Conservation (phyloP, 2,113 vertebrate species). For the Noctilio leporinus region DNA sequence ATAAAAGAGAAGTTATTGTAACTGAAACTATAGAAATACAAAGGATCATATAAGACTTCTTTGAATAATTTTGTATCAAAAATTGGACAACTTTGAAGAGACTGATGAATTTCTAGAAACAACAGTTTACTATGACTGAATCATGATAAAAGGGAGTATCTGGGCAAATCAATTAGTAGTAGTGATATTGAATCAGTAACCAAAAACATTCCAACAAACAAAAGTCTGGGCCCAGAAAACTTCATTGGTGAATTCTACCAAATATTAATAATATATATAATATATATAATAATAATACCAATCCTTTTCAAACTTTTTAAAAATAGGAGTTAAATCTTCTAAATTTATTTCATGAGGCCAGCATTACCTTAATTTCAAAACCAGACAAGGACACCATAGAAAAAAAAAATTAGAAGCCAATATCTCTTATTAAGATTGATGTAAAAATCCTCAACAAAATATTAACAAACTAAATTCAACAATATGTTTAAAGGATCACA, state of each 20-base stretch:
- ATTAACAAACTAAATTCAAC: background rate
- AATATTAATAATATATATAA: too few species aligned
- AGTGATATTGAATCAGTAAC: background rate
- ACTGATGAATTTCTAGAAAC: background rate
- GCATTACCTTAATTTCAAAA: background rate
- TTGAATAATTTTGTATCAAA: background rate
- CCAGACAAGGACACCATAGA: background rate
- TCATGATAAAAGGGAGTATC: background rate
- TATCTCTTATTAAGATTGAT: background rate
- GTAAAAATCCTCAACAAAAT: background rate
- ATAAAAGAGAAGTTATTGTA: background rate
- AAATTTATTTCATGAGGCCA: background rate
- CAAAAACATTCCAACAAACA: background rate
- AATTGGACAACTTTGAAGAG: background rate
- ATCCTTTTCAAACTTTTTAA: background rate
- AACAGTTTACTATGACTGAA: background rate
- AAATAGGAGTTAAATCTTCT: background rate
- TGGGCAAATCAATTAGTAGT: background rate
- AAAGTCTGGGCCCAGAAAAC: background rate
- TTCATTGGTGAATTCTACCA: background rate
- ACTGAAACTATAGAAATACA: background rate
- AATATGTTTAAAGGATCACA: background rate
- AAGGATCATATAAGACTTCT: background rate
- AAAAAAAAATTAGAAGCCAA: background rate
- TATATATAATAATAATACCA: too few species aligned